phyloP scores from a whole-genome alignment of 2,113 vertebrate species.

The Enhydra lutris region DNA sequence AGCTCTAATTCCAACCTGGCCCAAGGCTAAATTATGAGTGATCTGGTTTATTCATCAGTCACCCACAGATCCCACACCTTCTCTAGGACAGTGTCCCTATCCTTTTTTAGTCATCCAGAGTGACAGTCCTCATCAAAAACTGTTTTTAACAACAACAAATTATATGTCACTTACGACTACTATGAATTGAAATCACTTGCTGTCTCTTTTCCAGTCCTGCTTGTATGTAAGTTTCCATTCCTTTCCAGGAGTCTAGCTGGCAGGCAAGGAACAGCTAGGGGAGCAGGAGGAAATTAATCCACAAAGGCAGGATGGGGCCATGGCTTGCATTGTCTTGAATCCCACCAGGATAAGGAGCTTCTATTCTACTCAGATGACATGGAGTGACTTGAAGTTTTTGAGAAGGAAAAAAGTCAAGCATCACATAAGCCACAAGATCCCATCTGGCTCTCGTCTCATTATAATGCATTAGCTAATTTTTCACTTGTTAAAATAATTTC shows the following conservation, averaged over 20 bases:
- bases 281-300: background rate
- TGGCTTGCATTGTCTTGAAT: background rate
- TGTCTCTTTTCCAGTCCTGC: background rate
- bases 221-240: background rate
- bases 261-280: fast-evolving
- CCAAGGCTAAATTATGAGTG: background rate
- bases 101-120: background rate
- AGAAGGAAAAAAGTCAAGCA: background rate
- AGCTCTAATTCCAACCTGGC: background rate
- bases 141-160: constrained; percentile 16
- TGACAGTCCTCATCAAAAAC: background rate
- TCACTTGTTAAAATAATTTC: background rate
- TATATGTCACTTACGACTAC: background rate
- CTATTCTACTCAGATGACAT: background rate
- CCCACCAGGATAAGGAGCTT: background rate
- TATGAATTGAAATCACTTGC: background rate
- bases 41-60: background rate
- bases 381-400: background rate
- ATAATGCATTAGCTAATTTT: background rate
- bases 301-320: background rate
- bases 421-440: background rate
- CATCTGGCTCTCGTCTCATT: background rate
- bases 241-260: background rate
- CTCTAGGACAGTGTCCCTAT: background rate
- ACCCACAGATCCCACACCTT: background rate